phyloP scores from a whole-genome alignment of 2,113 vertebrate species.

The Mungos mungo region DNA sequence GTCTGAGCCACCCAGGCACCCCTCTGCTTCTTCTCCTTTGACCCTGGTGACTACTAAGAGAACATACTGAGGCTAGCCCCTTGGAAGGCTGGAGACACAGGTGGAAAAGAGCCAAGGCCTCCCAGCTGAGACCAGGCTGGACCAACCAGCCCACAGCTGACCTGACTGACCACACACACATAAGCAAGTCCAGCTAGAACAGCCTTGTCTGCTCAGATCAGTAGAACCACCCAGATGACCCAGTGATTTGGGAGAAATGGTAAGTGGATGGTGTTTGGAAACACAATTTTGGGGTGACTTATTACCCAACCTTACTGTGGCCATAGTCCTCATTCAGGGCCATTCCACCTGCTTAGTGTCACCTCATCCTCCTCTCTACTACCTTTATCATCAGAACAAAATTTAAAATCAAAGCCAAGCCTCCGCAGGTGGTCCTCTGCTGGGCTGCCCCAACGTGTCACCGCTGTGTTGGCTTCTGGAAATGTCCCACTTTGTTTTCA shows the following conservation, averaged over 20 bases:
- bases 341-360: neutral
- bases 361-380: neutral
- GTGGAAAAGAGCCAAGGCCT: neutral
- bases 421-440: neutral
- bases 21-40: neutral
- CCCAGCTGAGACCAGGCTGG: too few relatives aligned
- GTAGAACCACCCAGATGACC: neutral
- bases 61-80: neutral
- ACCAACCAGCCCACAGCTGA: neutral
- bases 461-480: neutral
- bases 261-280: neutral
- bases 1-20: too few relatives aligned
- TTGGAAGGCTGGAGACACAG: neutral
- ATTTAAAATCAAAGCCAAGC: neutral
- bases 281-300: neutral
- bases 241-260: neutral
- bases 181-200: neutral
- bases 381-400: neutral
- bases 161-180: neutral
- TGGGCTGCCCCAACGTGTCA: neutral
- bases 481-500: neutral
- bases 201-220: neutral
- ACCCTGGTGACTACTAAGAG: neutral
- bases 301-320: neutral
- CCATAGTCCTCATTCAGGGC: too few relatives aligned